Base-by-base conservation (phyloP, 2,888 invertebrate genomes). In the Buathra laborator region DNA sequence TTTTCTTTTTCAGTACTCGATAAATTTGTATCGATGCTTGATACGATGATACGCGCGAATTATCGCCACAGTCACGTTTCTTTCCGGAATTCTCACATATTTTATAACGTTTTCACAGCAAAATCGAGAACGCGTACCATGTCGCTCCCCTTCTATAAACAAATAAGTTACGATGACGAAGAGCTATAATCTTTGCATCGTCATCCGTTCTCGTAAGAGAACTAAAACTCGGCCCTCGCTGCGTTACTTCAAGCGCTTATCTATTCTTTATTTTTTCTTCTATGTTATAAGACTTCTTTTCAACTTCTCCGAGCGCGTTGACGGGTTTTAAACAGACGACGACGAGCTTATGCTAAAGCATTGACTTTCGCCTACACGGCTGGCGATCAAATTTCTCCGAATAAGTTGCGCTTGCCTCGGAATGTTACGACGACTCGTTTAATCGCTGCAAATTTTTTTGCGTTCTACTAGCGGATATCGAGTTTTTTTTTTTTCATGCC, bases 121-220 rank as follows among this genome's bases (percentile, higher is more conserved):
- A 37, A 29, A 29, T 9, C 62, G 14, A 37, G n/a, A n/a, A 14
- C 3, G 16, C 3, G 16, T n/a, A 51, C n/a, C 32, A 62, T 29
- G 62, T 62, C 32, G 29, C 62, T 37, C 29, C n/a, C 62, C n/a
- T n/a, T 32, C 24, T 3, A 75, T 75, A 75, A 64, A 75, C 64
- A 75, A 51, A 75, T 75, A 62, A n/a, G 59, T 74, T 62, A 48
- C 48, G 16, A 48, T 64, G 75, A 64, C 75, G 75, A 64, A 12
- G 62, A 32, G 48, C 74, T 53, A 9, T 53, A 9, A 48, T 64
- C 32, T 48, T 75, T n/a, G 64, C 48, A n/a, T 12, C 75, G 75
- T 51, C 62, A 62, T 75, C 19, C 14, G 37, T n/a, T 14, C 24
- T 43, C 46, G 16, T 32, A 32, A 29, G 44, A 46, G 16, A n/a